Conservation (phyloP, 2,888 invertebrate genomes). For the Drosophila diplacantha region DNA sequence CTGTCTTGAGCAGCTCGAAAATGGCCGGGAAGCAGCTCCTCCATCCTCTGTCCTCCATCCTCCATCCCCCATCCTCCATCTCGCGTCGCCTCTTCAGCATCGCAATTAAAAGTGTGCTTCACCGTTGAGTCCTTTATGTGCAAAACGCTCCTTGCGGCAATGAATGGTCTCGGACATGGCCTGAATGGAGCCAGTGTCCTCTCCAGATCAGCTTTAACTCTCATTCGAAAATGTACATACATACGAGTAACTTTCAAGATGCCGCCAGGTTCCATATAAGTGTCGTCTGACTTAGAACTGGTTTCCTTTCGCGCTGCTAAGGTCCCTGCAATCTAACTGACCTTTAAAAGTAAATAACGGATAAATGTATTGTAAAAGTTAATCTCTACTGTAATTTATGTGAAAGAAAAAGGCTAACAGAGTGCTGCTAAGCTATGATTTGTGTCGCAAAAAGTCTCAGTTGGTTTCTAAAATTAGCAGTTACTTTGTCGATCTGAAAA, state of each 20-base stretch:
- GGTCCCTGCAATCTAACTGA: not conserved
- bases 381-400: not conserved
- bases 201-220: constrained; percentile 11
- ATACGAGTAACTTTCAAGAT: not conserved
- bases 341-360: not conserved
- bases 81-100: constrained; percentile 7
- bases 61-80: not conserved
- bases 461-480: not conserved
- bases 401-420: not conserved
- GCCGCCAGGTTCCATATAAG: not conserved
- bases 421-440: not conserved
- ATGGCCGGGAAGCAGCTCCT: constrained; percentile 16
- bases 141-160: not conserved
- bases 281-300: not conserved
- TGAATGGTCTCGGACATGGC: constrained; percentile 5
- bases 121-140: constrained; percentile 9
- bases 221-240: not conserved
- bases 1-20: constrained; percentile 23
- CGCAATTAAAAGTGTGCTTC: constrained; percentile 3
- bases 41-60: constrained; percentile 1
- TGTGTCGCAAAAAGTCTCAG: not conserved
- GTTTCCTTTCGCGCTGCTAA: not conserved
- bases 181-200: constrained; percentile 7
- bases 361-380: not conserved
- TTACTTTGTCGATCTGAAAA: not conserved